These are phyloP conservation scores for Prorops nasuta DNA, from an alignment of 1,140 invertebrate genomes.

Conservation along the genomic window DNA sequence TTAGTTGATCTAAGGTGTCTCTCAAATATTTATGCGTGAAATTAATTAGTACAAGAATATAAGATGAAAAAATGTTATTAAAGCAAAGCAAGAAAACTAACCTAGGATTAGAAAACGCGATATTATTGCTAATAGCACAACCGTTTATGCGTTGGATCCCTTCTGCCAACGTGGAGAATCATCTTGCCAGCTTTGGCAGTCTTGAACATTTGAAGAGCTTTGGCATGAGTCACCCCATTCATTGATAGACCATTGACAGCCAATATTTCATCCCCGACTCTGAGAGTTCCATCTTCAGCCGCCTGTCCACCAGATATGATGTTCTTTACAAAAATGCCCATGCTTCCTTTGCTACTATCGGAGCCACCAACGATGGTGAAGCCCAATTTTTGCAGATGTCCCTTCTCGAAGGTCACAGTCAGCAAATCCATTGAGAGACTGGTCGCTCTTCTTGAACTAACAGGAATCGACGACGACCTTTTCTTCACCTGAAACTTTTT, in stretches of 20 bases:
- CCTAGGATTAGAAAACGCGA: constrained; percentile 31
- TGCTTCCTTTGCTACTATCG: constrained; percentile 67
- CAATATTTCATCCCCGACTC: constrained; percentile 66
- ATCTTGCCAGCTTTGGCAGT: constrained; percentile 65
- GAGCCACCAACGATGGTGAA: constrained; percentile 74
- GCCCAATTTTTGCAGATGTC: constrained; percentile 65
- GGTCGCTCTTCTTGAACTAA: constrained; percentile 27
- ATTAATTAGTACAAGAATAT: background rate
- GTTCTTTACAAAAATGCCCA: constrained; percentile 74
- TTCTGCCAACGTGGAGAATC: constrained; percentile 60
- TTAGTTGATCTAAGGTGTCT: background rate
- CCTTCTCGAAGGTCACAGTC: constrained; percentile 60
- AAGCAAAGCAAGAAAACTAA: constrained; percentile 40
- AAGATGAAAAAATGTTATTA: constrained; percentile 20
- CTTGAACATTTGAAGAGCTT: constrained; percentile 67
- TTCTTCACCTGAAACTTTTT: constrained; percentile 50
- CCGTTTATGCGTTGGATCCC: constrained; percentile 53
- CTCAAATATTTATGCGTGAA: background rate
- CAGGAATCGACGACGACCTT: constrained; percentile 21
- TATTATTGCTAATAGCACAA: constrained; percentile 31
- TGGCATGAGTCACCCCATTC: constrained; percentile 63
- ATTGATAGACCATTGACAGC: constrained; percentile 64
- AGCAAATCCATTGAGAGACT: constrained; percentile 44
- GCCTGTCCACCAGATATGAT: constrained; percentile 69
- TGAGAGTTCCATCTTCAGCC: constrained; percentile 64